Evolutionary conservation across 2,797 vertebrate species (phyloP), one percentile per base, ranked within the genome.

Genomic region (Sitta carolinensis): DNA sequence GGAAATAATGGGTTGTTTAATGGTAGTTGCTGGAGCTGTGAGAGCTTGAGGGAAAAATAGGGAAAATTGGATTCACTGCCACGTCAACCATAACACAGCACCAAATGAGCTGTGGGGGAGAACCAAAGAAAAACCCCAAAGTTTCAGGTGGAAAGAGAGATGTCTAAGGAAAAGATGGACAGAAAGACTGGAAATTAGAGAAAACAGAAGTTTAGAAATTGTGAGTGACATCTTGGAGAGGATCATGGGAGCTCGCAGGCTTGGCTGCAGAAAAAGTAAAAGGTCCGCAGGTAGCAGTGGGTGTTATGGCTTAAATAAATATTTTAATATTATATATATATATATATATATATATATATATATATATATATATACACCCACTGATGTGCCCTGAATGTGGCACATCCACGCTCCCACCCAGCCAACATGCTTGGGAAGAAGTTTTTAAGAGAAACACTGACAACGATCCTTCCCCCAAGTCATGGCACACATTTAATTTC

Each of bases 171-270:
- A 85, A 70, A 68, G 26, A 61, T 26, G 25, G 40, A 9, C 0
- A 2, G 69, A 66, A 80, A 70, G 23, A 25, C 13, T 43, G 15
- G 40, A 27, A 79, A 36, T 27, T 4, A 45, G 30, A 17, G 58
- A 63, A 67, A 62, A 34, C 0, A 55, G 13, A 3, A 50, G n/a
- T 21, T 4, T 2, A 29, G 18, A 80, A 83, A 52, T 32, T 25
- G 38, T 27, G 32, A 68, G 25, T 22, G 84, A 59, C 16, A 17
- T 13, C 58, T 66, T 78, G 47, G 43, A 81, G 66, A 66, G 13
- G 25, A 38, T 36, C 22, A 18, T 0, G 1, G 68, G 10, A 84
- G 13, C 29, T 61, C 0, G 0, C 32, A 48, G 79, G 11, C 27
- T 47, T 57, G 68, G 22, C 16, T 80, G 27, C 7, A 54, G 66